phyloP scores from a whole-genome alignment of 2,888 invertebrate species.

The Meteorus cinctellus region DNA sequence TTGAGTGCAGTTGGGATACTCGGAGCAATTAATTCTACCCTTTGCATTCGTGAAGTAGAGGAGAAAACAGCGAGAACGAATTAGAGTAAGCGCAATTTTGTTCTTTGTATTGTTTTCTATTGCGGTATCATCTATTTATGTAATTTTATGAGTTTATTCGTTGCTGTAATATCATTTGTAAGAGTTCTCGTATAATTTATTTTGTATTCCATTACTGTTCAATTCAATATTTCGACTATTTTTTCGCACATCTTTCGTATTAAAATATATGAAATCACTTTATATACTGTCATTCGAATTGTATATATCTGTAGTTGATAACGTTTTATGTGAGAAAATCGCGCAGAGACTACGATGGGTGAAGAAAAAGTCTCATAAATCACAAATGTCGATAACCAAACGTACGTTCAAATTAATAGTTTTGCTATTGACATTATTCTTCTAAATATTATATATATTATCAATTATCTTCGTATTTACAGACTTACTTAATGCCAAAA shows the following conservation, averaged over 20 bases:
- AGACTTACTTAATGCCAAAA: no score
- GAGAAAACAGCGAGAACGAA: no score
- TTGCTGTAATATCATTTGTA: no score
- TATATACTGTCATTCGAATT: not conserved
- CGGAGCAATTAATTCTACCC: no score
- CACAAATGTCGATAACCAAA: slow-evolving; percentile 36
- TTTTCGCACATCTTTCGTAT: not conserved
- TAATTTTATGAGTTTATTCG: no score
- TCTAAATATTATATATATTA: not conserved
- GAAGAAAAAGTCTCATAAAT: slow-evolving; percentile 37
- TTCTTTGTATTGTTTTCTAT: no score
- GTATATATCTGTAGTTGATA: not conserved
- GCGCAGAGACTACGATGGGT: not conserved
- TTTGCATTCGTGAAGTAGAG: no score
- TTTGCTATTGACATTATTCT: slow-evolving; percentile 7
- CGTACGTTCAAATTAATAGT: slow-evolving; percentile 38
- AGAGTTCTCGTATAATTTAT: no score
- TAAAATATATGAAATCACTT: not conserved
- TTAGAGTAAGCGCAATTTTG: no score
- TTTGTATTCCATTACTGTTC: not conserved
- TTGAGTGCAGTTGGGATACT: no score
- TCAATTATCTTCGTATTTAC: not conserved
- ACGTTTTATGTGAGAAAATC: slow-evolving; percentile 7
- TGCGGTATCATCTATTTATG: no score
- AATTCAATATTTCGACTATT: not conserved